Evolutionary conservation across 2,113 vertebrate species (phyloP), one percentile per base, ranked within the genome.

Genomic region (Aegypius monachus): DNA sequence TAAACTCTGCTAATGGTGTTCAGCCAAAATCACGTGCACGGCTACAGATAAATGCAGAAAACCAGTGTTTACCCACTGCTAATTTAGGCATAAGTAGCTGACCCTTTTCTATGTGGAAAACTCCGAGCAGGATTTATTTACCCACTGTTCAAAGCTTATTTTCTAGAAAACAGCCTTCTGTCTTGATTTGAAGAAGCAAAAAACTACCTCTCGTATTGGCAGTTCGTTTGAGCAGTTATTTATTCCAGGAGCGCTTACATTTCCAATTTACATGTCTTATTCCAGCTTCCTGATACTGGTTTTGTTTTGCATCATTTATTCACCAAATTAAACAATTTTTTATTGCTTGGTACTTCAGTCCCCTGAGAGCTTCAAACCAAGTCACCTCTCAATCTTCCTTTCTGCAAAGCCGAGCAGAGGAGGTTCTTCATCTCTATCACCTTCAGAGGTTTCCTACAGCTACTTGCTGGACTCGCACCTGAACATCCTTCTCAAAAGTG

Each of bases 1-100:
- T 91, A 95, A 96, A 95, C 89, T 86, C 86, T 53, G 87, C 62
- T 88, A 89, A 94, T 93, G 89, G 61, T 18, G 25, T 72, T 91
- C 81, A 90, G 72, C 31, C 66, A 63, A 92, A 92, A 67, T 75
- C 84, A 84, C 8, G 7, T 74, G 74, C 74, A 38, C 1, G 6
- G 52, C 73, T 88, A 88, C 94, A 92, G 62, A 61, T 3, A n/a
- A 80, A 90, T 19, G 31, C n/a, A 87, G 43, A 55, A 67, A 90
- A 68, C 3, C 19, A 25, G 38, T n/a, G 17, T 58, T 92, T 70
- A 38, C 11, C 40, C 63, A 14, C 42, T 36, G 45, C 38, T 88
- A n/a, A 50, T 81, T 92, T 29, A 70, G 42, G 34, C 29, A 12
- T 17, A 26, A 0, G 1, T 18, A 22, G 75, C 48, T 53, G 36